Base-by-base conservation (phyloP, 2,797 vertebrate genomes). In the Clarias fuscus region DNA sequence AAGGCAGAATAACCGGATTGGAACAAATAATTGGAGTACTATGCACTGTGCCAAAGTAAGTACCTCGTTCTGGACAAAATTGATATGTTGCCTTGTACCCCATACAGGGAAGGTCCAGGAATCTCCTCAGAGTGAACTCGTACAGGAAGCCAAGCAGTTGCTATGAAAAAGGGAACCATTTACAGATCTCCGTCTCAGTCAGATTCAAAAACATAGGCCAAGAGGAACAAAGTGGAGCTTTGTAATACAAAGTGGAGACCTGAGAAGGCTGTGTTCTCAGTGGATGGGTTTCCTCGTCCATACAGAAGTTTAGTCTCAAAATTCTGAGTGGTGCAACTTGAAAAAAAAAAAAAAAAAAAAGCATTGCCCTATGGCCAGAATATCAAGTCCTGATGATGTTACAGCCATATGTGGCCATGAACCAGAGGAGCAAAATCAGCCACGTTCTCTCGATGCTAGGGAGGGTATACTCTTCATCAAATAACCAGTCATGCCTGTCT, bases 1-100 rank as follows among this genome's bases (percentile, higher is more conserved):
- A 83, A 73, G 77, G 83, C 82, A 88, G 88, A 89, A 83, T 59
- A 86, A 77, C 87, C 67, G 67, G 56, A 33, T 85, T 86, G 27
- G 62, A 76, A 79, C 73, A 75, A 56, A 82, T 65, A 67, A 40
- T 67, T 86, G 48, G 79, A 72, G 68, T 37, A 70, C 73, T 84
- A 56, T 43, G 18, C 27, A 53, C 37, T 15, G 53, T 76, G 68
- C 61, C 83, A 85, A 82, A 77, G 64, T 81, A 78, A 86, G 48
- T 70, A 59, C 62, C 64, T 56, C n/a, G 13, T 61, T 76, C 13
- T 48, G 77, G 85, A 58, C 61, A 58, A 68, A 30, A 76, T 75
- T 64, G 64, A 86, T 80, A 30, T n/a, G 11, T 14, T 65, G 75
- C 68, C 65, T 85, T 48, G 48, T 56, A 40, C 78, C 84, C 65